A percentile compares a stretch with the other conserved stretches of the same genome.
These are phyloP conservation scores for Tuta absoluta DNA, from an alignment of 2,888 invertebrate genomes.

Conservation along the genomic window DNA sequence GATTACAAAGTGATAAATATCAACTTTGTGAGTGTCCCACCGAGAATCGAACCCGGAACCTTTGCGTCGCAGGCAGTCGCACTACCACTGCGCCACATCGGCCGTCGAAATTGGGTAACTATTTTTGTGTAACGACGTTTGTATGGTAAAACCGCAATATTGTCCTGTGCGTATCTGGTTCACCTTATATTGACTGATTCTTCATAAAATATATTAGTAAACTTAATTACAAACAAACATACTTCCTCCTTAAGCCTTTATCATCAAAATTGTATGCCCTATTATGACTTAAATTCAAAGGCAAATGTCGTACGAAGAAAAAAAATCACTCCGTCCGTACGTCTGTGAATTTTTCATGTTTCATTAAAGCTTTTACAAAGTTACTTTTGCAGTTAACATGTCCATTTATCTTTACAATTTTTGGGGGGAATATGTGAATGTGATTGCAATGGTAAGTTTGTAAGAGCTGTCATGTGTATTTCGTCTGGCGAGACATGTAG, in stretches of 20 bases:
- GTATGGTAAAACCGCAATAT: no score
- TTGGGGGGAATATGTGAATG: neutral
- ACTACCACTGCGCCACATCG: no score
- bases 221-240: slow-evolving; percentile 29
- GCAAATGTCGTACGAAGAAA: slow-evolving; percentile 47
- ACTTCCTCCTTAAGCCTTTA: slow-evolving; percentile 31
- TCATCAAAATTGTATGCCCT: slow-evolving; percentile 50
- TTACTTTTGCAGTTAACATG: slow-evolving; percentile 17
- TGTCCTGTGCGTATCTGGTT: no score
- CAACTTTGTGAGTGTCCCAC: no score
- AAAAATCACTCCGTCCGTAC: slow-evolving; percentile 48
- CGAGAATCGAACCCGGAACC: no score
- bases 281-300: slow-evolving; percentile 44
- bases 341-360: slow-evolving; percentile 51
- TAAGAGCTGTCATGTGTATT: slow-evolving; percentile 25
- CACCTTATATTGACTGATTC: neutral
- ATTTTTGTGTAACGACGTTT: no score
- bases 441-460: slow-evolving; percentile 19
- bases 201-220: neutral
- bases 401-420: neutral
- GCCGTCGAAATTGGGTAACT: no score
- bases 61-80: no score
- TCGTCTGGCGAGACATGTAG: slow-evolving; percentile 7
- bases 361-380: slow-evolving; percentile 44
- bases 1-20: no score